Evolutionary conservation across 2,113 vertebrate species (phyloP).

Genomic region (Cepphus grylle): DNA sequence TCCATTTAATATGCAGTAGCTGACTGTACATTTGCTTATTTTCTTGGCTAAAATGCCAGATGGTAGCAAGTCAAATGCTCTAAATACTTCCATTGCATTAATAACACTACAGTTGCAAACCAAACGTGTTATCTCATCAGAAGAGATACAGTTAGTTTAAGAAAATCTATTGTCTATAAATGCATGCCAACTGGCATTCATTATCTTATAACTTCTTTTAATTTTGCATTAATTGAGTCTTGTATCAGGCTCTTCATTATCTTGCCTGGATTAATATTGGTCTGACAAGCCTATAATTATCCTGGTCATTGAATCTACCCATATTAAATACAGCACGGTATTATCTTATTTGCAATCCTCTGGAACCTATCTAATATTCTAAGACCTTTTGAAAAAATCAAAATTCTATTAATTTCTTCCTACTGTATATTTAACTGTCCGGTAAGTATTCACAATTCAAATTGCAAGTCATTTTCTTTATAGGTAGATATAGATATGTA

Average conservation of each 20-base stretch:
- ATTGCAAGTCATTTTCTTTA: slow-evolving; percentile 30
- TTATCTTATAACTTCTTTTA: background rate
- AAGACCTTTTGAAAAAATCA: slow-evolving; percentile 4
- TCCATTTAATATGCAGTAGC: background rate
- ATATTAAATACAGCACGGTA: background rate
- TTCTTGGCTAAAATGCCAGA: background rate
- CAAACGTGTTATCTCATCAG: background rate
- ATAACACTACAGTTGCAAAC: background rate
- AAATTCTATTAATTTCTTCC: slow-evolving; percentile 37
- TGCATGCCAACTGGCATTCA: background rate
- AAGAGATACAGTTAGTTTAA: background rate
- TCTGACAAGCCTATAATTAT: slow-evolving; percentile 21
- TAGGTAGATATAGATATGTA: background rate
- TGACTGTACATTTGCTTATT: background rate
- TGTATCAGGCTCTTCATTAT: background rate
- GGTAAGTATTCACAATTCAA: slow-evolving; percentile 13
- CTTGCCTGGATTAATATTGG: background rate
- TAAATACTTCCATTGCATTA: background rate
- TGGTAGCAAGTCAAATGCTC: background rate
- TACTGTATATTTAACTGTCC: slow-evolving; percentile 5
- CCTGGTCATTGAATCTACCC: background rate
- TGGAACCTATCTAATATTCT: background rate
- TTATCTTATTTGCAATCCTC: background rate
- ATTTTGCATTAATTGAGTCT: background rate
- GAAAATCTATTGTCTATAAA: background rate